These are phyloP conservation scores for Tribolium castaneum DNA, from an alignment of 1,140 invertebrate species.

Conservation along the genomic window DNA sequence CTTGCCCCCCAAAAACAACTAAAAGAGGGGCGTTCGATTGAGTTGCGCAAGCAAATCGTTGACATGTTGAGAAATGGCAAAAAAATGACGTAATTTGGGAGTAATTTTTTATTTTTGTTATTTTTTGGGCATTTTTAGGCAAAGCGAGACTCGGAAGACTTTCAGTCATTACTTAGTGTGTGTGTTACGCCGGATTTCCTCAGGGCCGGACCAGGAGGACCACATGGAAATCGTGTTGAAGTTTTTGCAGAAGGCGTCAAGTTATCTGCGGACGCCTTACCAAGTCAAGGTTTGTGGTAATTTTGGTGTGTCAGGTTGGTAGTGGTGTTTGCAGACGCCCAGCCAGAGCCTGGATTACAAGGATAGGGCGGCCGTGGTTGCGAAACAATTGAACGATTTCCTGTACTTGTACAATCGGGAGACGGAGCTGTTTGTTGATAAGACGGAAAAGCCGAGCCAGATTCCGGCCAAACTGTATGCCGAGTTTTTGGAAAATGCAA, in stretches of 20 bases:
- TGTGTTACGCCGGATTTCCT: conserved; percentile 78
- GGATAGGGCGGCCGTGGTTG: conserved; percentile 86
- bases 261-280: conserved; percentile 81
- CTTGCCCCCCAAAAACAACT: conserved; percentile 52
- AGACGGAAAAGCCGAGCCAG: conserved; percentile 72
- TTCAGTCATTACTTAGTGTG: conserved; percentile 87
- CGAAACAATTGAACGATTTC: conserved; percentile 93
- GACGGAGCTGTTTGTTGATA: conserved; percentile 79
- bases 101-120: background rate
- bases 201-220: conserved; percentile 69
- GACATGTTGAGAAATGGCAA: conserved; percentile 61
- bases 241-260: conserved; percentile 84
- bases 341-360: conserved; percentile 83
- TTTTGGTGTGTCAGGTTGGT: background rate
- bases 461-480: conserved; percentile 71
- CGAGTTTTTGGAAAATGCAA: conserved; percentile 67
- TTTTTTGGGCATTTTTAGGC: conserved; percentile 57
- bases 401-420: conserved; percentile 89
- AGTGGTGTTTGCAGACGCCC: conserved; percentile 69
- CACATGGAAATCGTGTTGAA: conserved; percentile 81
- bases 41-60: conserved; percentile 58
- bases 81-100: conserved; percentile 59
- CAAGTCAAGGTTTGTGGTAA: conserved; percentile 67
- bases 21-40: conserved; percentile 54
- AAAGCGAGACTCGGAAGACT: conserved; percentile 78